Conservation (phyloP, 2,888 invertebrate genomes). For the Argyra leucocephala region DNA sequence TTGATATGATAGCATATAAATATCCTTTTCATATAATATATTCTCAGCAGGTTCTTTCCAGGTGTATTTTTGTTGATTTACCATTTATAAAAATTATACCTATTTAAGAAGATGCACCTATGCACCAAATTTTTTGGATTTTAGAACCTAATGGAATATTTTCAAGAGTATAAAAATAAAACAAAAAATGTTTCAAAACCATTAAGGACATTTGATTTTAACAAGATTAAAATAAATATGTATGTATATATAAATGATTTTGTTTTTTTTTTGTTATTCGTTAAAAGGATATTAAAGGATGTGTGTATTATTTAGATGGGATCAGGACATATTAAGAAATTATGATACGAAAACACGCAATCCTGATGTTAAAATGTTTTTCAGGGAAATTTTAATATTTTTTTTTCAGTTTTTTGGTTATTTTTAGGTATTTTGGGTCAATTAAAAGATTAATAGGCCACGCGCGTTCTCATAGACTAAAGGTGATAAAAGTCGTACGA, state of each 20-base stretch:
- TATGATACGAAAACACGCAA: background rate
- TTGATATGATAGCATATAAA: no score
- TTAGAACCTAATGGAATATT: background rate
- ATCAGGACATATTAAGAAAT: background rate
- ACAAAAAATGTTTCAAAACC: background rate
- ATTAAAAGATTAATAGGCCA: background rate
- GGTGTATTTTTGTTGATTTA: background rate
- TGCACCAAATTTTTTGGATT: background rate
- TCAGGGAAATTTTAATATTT: background rate
- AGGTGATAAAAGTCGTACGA: background rate
- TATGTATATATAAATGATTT: no score
- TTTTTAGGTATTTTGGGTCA: background rate
- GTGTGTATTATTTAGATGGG: no score
- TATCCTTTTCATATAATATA: background rate
- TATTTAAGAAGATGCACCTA: no score
- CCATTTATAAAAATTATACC: no score
- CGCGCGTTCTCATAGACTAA: background rate
- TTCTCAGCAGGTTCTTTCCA: constrained; percentile 6
- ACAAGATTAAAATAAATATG: background rate
- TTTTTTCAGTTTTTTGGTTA: background rate
- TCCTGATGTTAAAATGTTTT: background rate
- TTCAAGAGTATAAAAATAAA: background rate
- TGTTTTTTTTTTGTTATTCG: background rate
- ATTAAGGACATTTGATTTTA: background rate
- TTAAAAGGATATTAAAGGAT: no score